Evolutionary conservation across 2,113 vertebrate species (phyloP).

Genomic region (Festucalex cinctus): DNA sequence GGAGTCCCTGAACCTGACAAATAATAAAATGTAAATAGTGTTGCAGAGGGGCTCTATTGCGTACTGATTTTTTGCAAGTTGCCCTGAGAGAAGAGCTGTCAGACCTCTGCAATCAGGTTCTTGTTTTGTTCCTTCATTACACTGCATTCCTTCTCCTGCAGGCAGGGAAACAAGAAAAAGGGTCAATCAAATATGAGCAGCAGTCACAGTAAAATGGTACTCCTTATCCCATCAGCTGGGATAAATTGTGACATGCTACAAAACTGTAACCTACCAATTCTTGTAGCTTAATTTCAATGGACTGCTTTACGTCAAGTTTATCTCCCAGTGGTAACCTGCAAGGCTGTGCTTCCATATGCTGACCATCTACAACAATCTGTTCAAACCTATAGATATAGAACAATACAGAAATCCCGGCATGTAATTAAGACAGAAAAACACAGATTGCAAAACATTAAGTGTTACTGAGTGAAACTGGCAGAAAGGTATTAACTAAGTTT

Average conservation of each 20-base stretch:
- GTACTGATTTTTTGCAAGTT: neutral
- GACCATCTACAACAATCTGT: slow-evolving; percentile 17
- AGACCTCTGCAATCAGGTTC: slow-evolving; percentile 42
- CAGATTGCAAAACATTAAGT: neutral
- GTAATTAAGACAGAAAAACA: neutral
- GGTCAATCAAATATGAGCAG: neutral
- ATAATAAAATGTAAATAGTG: neutral
- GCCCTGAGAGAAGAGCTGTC: neutral
- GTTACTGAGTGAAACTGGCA: neutral
- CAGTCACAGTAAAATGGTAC: neutral
- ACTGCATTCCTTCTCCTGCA: slow-evolving; percentile 43
- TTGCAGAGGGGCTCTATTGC: neutral
- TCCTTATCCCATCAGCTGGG: neutral
- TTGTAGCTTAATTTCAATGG: slow-evolving; percentile 19
- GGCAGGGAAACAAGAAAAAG: slow-evolving; percentile 12
- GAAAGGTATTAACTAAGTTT: neutral
- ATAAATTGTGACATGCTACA: neutral
- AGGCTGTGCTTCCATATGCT: slow-evolving; percentile 34
- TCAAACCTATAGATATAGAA: slow-evolving; percentile 42
- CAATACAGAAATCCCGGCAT: neutral
- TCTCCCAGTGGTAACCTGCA: neutral
- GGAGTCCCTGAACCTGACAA: slow-evolving; percentile 35
- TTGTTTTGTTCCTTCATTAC: slow-evolving; percentile 33
- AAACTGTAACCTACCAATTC: slow-evolving; percentile 28
- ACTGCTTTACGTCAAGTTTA: neutral